phyloP scores from a whole-genome alignment of 2,113 vertebrate genomes.

The pig (Sus scrofa) region T2T-Sscrofa CM000816.6:30359001-30359500 shows the following conservation, averaged over 20 bases:
- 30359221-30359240: background rate
- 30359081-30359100: background rate
- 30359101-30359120: background rate
- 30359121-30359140: background rate
- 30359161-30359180: background rate
- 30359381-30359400: background rate
- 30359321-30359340: background rate
- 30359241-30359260: background rate
- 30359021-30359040: background rate
- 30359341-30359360: background rate
- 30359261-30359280: background rate
- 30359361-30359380: background rate
- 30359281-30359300: background rate
- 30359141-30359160: constrained; percentile 1
- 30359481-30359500: background rate
- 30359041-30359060: background rate
- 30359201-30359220: background rate
- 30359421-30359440: background rate
- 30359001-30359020: background rate
- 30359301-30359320: background rate
- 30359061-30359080: constrained; percentile 9
- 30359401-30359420: background rate
- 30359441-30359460: background rate
- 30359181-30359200: background rate
- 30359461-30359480: background rate